Conservation (phyloP, 2,888 invertebrate genomes). For the Aphidius colemani region DNA sequence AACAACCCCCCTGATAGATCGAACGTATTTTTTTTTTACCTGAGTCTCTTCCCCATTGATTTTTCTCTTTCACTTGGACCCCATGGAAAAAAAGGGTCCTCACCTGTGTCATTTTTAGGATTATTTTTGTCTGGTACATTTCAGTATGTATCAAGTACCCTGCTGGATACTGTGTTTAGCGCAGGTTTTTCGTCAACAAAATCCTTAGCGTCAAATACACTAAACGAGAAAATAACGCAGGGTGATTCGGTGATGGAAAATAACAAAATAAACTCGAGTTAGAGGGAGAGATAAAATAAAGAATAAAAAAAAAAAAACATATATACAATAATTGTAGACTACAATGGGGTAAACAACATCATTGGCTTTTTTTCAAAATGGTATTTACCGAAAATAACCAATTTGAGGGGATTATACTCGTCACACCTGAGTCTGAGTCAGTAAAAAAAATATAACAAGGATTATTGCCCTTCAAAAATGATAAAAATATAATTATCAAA, state of each 20-base stretch:
- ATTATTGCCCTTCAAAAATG: slow-evolving; percentile 18
- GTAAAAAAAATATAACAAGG: slow-evolving; percentile 23
- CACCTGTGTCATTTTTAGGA: slow-evolving; percentile 57
- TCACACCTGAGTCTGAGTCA: slow-evolving; percentile 36
- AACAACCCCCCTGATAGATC: slow-evolving; percentile 28
- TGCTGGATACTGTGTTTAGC: slow-evolving; percentile 42
- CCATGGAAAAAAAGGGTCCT: slow-evolving; percentile 34
- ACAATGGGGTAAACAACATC: slow-evolving; percentile 59
- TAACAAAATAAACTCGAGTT: slow-evolving; percentile 9
- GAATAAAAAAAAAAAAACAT: slow-evolving; percentile 34
- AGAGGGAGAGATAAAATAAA: slow-evolving; percentile 29
- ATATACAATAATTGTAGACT: slow-evolving; percentile 28
- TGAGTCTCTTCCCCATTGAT: slow-evolving; percentile 33
- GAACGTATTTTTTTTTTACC: slow-evolving; percentile 31
- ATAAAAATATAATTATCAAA: slow-evolving; percentile 9
- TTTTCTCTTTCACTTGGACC: slow-evolving; percentile 36
- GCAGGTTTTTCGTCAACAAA: slow-evolving; percentile 33
- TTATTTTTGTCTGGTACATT: slow-evolving; percentile 51
- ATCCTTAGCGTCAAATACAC: slow-evolving; percentile 14
- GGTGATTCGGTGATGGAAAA: slow-evolving; percentile 27
- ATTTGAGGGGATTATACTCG: slow-evolving; percentile 55
- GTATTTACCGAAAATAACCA: slow-evolving; percentile 61
- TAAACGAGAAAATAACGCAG: slow-evolving; percentile 22
- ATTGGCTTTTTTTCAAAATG: slow-evolving; percentile 59
- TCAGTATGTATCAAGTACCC: neutral